Conservation (phyloP, 2,888 invertebrate species). For the Acanthoscelides obtectus region DNA sequence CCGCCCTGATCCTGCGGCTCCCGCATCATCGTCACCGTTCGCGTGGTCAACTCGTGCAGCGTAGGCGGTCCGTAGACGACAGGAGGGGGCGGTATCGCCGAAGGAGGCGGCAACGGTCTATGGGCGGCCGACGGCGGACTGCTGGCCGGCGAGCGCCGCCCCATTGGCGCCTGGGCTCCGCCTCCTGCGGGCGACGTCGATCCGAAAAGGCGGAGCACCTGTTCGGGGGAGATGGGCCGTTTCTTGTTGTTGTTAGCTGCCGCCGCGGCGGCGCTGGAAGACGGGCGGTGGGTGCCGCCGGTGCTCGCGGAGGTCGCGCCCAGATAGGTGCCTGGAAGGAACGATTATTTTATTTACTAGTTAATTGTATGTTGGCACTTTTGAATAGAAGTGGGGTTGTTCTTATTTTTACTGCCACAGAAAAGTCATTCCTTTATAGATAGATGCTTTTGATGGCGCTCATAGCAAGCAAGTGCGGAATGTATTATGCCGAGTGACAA, state of each 20-base stretch:
- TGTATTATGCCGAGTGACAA: too few species aligned
- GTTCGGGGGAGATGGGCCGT: conserved; percentile 80
- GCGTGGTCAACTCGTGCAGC: conserved; percentile 71
- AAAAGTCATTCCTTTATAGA: too few species aligned
- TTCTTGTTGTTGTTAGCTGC: conserved; percentile 60
- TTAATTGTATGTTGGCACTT: too few species aligned
- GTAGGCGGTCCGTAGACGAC: conserved; percentile 52
- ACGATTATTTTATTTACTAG: neutral
- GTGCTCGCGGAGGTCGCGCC: conserved; percentile 64
- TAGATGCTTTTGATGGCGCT: too few species aligned
- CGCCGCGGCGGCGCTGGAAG: conserved; percentile 29
- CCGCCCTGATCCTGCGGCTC: conserved; percentile 69
- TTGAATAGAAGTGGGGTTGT: too few species aligned
- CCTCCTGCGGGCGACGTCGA: conserved; percentile 25
- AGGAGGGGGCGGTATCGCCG: conserved; percentile 15
- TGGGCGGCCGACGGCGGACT: conserved; percentile 56
- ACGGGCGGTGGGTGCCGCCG: conserved; percentile 39
- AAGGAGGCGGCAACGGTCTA: conserved; percentile 50
- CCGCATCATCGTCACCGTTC: conserved; percentile 81
- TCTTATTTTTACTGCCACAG: too few species aligned
- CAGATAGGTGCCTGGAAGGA: conserved; percentile 59
- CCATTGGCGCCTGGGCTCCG: neutral
- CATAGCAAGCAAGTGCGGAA: too few species aligned
- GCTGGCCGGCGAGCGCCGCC: conserved; percentile 61
- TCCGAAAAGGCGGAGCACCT: conserved; percentile 49